Evolutionary conservation across 2,797 vertebrate genomes (phyloP).

Genomic region (Lagothrix lagotricha): DNA sequence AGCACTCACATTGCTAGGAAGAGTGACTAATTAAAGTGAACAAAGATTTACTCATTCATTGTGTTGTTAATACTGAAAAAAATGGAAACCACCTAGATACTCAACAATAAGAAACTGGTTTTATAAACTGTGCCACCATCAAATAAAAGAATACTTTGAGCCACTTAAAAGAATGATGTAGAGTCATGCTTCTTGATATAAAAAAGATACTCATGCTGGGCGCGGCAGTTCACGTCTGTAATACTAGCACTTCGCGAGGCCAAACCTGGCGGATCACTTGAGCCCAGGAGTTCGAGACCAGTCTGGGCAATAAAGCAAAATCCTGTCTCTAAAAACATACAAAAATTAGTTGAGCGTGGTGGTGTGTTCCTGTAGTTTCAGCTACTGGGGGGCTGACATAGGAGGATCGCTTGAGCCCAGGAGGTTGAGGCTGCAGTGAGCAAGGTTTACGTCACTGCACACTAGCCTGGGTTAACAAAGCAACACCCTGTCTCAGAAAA

Average conservation of each 20-base stretch:
- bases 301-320: not conserved
- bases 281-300: not conserved
- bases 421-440: not conserved
- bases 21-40: not conserved
- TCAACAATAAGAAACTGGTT: conserved; percentile 26
- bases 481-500: not conserved
- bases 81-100: not conserved
- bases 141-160: conserved; percentile 15
- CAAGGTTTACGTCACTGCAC: not conserved
- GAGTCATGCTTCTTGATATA: not conserved
- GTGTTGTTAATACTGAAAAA: conserved; percentile 39
- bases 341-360: not conserved
- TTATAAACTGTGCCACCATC: conserved; percentile 29
- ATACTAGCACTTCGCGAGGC: not conserved
- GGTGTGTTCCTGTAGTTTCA: not conserved
- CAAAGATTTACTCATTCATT: conserved; percentile 18
- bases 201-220: not conserved
- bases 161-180: not conserved
- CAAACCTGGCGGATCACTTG: not conserved
- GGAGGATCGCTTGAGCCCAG: not conserved
- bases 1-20: not conserved
- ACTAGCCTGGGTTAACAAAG: not conserved
- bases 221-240: not conserved
- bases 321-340: not conserved
- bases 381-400: not conserved